Evolutionary conservation across 2,113 vertebrate genomes (phyloP).

Genomic region (Engystomops pustulosus): DNA sequence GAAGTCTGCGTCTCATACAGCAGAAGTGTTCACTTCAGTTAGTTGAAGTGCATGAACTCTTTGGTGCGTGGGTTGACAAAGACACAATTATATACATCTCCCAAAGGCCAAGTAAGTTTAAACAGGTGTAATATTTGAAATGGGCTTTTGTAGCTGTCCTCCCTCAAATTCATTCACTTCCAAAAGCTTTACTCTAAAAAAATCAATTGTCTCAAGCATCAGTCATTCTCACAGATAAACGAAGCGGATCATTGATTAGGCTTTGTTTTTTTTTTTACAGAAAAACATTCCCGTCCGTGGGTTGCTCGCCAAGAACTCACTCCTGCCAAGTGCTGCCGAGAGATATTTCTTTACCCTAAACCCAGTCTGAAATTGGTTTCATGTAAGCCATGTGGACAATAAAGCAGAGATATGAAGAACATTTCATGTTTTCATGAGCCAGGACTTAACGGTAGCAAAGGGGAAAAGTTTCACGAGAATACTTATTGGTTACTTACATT

Average conservation of each 20-base stretch:
- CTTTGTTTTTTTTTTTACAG: neutral
- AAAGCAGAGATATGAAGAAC: neutral
- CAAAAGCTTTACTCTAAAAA: neutral
- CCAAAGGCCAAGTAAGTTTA: slow-evolving; percentile 46
- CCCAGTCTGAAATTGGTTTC: neutral
- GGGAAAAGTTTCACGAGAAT: neutral
- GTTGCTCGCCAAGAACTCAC: neutral
- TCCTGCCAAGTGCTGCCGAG: neutral
- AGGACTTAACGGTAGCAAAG: neutral
- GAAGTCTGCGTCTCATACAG: slow-evolving; percentile 17
- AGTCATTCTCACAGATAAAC: slow-evolving; percentile 7
- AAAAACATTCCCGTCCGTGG: neutral
- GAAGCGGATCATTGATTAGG: slow-evolving; percentile 19
- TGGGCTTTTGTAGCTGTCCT: slow-evolving; percentile 46
- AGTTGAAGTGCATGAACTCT: slow-evolving; percentile 53
- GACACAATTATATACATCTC: slow-evolving; percentile 52
- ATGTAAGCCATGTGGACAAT: neutral
- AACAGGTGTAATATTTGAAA: slow-evolving; percentile 55
- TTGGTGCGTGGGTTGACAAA: slow-evolving; percentile 56
- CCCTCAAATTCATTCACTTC: slow-evolving; percentile 9
- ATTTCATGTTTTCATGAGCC: neutral
- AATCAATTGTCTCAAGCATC: slow-evolving; percentile 23
- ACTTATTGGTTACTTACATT: neutral
- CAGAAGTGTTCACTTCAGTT: slow-evolving; percentile 29
- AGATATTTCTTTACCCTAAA: neutral